Conservation (phyloP, 2,797 vertebrate genomes). For the Chiroxiphia lanceolata region DNA sequence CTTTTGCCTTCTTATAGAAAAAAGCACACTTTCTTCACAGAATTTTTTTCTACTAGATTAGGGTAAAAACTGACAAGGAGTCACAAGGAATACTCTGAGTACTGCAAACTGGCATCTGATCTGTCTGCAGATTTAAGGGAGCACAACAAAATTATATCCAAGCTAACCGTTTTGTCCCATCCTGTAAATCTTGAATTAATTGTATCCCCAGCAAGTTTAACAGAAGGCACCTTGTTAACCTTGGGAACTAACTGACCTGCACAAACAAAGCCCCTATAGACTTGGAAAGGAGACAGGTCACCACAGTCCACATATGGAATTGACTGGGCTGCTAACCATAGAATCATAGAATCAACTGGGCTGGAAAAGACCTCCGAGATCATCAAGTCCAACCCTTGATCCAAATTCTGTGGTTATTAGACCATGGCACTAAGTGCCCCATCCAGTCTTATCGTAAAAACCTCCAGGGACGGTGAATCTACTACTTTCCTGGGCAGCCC, state of each 20-base stretch:
- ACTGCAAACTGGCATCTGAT: neutral
- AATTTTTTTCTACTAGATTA: neutral
- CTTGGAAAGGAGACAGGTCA: neutral
- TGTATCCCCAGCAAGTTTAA: neutral
- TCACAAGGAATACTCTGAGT: neutral
- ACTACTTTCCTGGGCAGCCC: too few species aligned
- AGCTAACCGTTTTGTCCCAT: neutral
- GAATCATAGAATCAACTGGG: too few species aligned
- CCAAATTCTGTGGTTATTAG: too few species aligned
- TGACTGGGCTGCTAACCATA: neutral
- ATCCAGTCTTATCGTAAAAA: too few species aligned
- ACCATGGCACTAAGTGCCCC: too few species aligned
- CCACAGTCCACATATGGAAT: accelerated
- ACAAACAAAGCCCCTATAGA: neutral
- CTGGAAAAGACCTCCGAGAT: too few species aligned
- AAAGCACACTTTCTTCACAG: neutral
- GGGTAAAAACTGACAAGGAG: neutral
- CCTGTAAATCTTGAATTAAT: neutral
- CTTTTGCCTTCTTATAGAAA: neutral
- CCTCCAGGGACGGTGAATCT: too few species aligned
- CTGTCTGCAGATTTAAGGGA: neutral
- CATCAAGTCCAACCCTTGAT: too few species aligned
- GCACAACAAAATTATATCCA: neutral
- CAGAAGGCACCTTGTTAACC: neutral
- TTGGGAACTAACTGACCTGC: neutral